Evolutionary conservation across 2,113 vertebrate genomes (phyloP).

Genomic region (Hemibates koningsi): DNA sequence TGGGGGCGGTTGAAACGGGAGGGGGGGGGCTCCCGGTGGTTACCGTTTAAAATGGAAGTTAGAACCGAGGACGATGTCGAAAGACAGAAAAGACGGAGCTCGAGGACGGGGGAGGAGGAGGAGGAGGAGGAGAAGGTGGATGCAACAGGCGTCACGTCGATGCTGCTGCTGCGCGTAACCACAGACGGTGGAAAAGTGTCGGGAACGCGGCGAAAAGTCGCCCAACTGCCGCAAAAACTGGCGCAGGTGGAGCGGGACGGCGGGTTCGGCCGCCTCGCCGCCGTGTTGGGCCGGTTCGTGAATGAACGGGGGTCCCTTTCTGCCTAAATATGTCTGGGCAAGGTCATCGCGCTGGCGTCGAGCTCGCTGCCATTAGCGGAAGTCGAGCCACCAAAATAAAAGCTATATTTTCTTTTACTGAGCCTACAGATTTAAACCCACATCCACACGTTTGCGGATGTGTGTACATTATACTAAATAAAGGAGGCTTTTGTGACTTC

Average conservation of each 20-base stretch:
- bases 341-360: slow-evolving; percentile 41
- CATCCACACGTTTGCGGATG: not conserved
- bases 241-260: fast-evolving
- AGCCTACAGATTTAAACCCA: not conserved
- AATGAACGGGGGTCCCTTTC: not conserved
- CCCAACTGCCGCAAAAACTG: not conserved
- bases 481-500: not conserved
- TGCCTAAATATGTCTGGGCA: slow-evolving; percentile 34
- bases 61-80: slow-evolving; percentile 20
- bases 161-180: slow-evolving; percentile 38
- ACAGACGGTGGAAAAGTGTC: slow-evolving; percentile 24
- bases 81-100: slow-evolving; percentile 5
- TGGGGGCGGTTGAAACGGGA: fast-evolving
- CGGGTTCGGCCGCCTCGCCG: fast-evolving
- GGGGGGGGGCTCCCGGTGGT: not conserved
- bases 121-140: slow-evolving; percentile 26
- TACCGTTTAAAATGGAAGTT: not conserved
- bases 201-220: slow-evolving; percentile 21
- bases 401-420: not conserved
- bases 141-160: slow-evolving; percentile 70
- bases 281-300: not conserved
- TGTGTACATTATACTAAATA: not conserved
- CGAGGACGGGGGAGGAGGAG: not conserved
- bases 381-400: slow-evolving; percentile 3
- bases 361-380: not conserved